Base-by-base conservation (phyloP, 2,113 vertebrate genomes). In the Poeciliopsis retropinna region DNA sequence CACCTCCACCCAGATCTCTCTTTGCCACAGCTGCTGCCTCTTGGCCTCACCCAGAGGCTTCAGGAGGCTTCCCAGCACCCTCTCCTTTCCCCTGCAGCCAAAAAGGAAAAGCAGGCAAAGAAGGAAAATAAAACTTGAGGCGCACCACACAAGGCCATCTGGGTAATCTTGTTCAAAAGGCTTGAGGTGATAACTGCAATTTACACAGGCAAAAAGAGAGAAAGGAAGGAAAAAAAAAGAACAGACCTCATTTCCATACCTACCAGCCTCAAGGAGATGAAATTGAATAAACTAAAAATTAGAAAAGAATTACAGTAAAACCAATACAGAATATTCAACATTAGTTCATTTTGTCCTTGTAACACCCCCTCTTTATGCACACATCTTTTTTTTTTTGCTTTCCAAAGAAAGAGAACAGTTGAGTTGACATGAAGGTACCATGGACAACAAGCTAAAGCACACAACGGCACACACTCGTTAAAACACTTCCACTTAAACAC, bases 121-220 rank as follows among this genome's bases (percentile, higher is more conserved):
- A 87, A 89, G 89, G 86, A 92, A 93, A 93, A 93, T 91, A 94
- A 94, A 93, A 94, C 94, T 95, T 91, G 79, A 92, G 94, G 94
- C 94, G 78, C 88, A 94, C 91, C 88, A 92, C 91, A 92, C 93
- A 92, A 94, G 94, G 93, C 94, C 93, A 94, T 95, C 94, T 94
- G 94, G 94, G 93, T 95, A 94, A 95, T 94, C 94, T 94, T 93
- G 93, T 92, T 95, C 90, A 93, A 94, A 94, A 94, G 91, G 93
- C 94, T 94, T 70, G 89, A 92, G 94, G 94, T 93, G 89, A 95
- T 94, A 89, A 88, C 91, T 92, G 92, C 92, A 95, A 94, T 94
- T 94, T 94, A 94, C 93, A 93, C 92, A 94, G 90, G 92, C 91
- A 88, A 91, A 90, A 90, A 90, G 81, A 85, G 64, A 67, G 44